These are phyloP conservation scores for Capitella teleta DNA, from an alignment of 1,140 invertebrate genomes.

Conservation along the genomic window DNA sequence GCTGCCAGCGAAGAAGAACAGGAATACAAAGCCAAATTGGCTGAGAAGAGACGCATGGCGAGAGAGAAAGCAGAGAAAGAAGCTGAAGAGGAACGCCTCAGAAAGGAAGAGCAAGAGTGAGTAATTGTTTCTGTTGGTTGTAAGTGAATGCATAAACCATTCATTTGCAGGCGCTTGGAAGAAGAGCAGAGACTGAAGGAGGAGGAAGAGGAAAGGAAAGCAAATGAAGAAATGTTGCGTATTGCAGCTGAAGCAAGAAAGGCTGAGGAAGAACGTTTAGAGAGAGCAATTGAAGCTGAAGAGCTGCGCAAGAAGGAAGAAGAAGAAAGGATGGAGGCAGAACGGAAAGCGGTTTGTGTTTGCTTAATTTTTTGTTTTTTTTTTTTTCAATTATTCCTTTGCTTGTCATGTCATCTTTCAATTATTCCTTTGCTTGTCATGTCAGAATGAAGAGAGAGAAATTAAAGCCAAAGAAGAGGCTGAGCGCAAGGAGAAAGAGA, in stretches of 20 bases:
- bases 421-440: background rate
- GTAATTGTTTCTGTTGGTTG: background rate
- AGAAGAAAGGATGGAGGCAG: slow-evolving; percentile 1
- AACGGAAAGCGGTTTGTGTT: background rate
- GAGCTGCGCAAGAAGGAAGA: slow-evolving; percentile 3
- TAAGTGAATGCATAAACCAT: background rate
- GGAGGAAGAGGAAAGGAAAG: slow-evolving; percentile 2
- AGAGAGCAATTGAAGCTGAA: slow-evolving; percentile 3
- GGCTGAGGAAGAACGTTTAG: slow-evolving; percentile 4
- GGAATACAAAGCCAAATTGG: slow-evolving; percentile 9
- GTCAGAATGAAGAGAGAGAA: slow-evolving; percentile 5
- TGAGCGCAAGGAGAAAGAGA: slow-evolving; percentile 2
- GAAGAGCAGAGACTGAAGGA: background rate
- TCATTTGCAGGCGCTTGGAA: background rate
- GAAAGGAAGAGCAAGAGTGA: slow-evolving; percentile 1
- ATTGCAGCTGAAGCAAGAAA: background rate
- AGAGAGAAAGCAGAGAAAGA: slow-evolving; percentile 8
- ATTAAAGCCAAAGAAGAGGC: slow-evolving; percentile 4
- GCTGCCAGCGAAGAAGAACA: background rate
- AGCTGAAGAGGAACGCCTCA: slow-evolving; percentile 1
- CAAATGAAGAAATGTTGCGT: background rate
- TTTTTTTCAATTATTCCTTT: background rate
- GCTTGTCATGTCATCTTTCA: background rate
- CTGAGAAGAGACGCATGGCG: slow-evolving; percentile 8
- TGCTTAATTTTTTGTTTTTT: background rate